Evolutionary conservation across 2,888 invertebrate species (phyloP).

Genomic region (Aleiodes leptofemur): DNA sequence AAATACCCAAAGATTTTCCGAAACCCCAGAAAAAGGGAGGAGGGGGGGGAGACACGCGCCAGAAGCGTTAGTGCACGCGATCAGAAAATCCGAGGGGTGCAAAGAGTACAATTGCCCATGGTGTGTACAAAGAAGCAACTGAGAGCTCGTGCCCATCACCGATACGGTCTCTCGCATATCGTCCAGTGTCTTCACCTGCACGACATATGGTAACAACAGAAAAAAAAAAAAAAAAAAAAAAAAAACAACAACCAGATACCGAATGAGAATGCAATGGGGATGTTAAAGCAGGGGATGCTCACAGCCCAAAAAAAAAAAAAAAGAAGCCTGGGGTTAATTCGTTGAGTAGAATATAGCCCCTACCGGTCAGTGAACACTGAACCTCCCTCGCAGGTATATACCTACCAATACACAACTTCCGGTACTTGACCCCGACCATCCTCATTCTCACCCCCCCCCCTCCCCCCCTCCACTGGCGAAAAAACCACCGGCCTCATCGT

Average conservation of each 20-base stretch:
- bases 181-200: conserved; percentile 68
- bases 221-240: conserved; percentile 34
- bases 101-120: conserved; percentile 23
- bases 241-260: conserved; percentile 23
- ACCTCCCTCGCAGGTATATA: conserved; percentile 55
- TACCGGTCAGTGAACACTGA: conserved; percentile 52
- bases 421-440: conserved; percentile 68
- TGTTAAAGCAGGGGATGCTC: conserved; percentile 61
- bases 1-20: conserved; percentile 25
- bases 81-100: conserved; percentile 32
- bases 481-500: conserved; percentile 33
- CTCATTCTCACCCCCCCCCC: conserved; percentile 39
- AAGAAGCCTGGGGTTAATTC: conserved; percentile 62
- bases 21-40: background rate
- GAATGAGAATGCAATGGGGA: conserved; percentile 50
- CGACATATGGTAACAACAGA: conserved; percentile 67
- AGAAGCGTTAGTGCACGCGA: conserved; percentile 11
- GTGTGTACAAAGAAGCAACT: conserved; percentile 6
- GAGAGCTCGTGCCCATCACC: conserved; percentile 11
- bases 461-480: conserved; percentile 12
- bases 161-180: conserved; percentile 47
- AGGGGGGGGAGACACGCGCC: conserved; percentile 36
- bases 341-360: conserved; percentile 52
- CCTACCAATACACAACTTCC: conserved; percentile 61
- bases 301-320: conserved; percentile 18